Base-by-base conservation (phyloP, 2,888 invertebrate genomes). In the Troides aeacus region DNA sequence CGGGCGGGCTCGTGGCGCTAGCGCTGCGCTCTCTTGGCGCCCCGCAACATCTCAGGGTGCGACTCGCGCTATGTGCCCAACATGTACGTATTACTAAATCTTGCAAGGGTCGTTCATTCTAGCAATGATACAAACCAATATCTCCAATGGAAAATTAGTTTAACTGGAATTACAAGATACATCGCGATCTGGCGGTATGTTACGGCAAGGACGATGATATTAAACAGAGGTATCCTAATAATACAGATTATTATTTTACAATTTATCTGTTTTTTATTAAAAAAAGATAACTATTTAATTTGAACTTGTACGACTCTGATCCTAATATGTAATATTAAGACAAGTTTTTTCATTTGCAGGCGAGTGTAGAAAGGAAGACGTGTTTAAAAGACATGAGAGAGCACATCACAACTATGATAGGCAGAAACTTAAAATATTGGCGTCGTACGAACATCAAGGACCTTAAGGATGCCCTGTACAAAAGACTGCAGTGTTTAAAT, bases 1-100 rank as follows among this genome's bases (percentile, higher is more conserved):
- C 94, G 64, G 89, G 94, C 75, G 95, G 95, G 81, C 86, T 96
- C 69, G 87, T 95, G 68, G 95, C 95, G 76, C 96, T 97, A 78
- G 94, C 97, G 66, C 85, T 97, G 74, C 94, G 95, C 15, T 95
- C 96, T 85, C 87, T 97, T 71, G 92, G 94, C 63, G 83, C 93
- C 71, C 88, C 89, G 58, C 80, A 86, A 42, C 93, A 90, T 76
- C 77, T 94, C 73, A 89, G 93, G 62, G 92, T 93, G 62, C 89
- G 94, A 65, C 91, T 94, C 76, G 89, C 90, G 4, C 85, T 94
- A 65, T 94, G 94, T 82, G 80, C 87, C 0, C 84, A 60, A 1
- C 60, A 30, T 15, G 69, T 69, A 64, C n/a, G 67, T 62, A 61
- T 53, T 18, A 15, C 53, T 15, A 15, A 18, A 18, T 17, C 53